phyloP scores from a whole-genome alignment of 2,888 invertebrate species.

The Tenthredo distinguenda region DNA sequence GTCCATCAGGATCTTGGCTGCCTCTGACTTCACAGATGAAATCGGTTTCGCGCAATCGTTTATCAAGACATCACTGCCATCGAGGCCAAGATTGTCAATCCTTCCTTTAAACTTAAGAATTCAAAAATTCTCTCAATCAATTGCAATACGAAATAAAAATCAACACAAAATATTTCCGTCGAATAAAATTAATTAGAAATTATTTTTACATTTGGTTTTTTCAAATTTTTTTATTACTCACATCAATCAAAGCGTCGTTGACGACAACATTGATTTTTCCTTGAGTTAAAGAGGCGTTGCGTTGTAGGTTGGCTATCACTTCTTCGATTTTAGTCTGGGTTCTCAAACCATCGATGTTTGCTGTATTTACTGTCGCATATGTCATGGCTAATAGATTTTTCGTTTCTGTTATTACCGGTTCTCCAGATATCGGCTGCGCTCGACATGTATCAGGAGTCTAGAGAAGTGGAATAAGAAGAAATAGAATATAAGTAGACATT shows the following conservation, averaged over 20 bases:
- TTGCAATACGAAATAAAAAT: not conserved
- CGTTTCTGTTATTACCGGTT: slow-evolving; percentile 16
- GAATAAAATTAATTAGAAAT: not conserved
- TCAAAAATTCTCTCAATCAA: not conserved
- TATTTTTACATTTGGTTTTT: not conserved
- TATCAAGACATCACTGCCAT: not conserved
- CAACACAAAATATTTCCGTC: not conserved
- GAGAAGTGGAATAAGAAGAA: not conserved
- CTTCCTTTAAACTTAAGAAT: not conserved
- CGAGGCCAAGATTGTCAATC: not conserved
- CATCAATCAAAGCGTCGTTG: not conserved
- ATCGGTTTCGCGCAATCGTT: slow-evolving; percentile 5
- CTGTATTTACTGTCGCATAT: slow-evolving; percentile 1
- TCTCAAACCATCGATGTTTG: slow-evolving; percentile 3
- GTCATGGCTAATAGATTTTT: slow-evolving; percentile 42
- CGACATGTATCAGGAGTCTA: slow-evolving; percentile 27
- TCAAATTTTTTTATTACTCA: not conserved
- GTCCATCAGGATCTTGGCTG: slow-evolving; percentile 31
- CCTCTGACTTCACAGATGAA: not conserved
- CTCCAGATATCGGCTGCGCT: slow-evolving; percentile 4
- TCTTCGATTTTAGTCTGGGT: not conserved
- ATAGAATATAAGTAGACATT: slow-evolving; percentile 23
- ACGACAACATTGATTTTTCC: not conserved
- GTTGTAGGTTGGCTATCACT: not conserved
- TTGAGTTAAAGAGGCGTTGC: not conserved